phyloP scores from a whole-genome alignment of 2,113 vertebrate species.

The Dipodomys spectabilis region DNA sequence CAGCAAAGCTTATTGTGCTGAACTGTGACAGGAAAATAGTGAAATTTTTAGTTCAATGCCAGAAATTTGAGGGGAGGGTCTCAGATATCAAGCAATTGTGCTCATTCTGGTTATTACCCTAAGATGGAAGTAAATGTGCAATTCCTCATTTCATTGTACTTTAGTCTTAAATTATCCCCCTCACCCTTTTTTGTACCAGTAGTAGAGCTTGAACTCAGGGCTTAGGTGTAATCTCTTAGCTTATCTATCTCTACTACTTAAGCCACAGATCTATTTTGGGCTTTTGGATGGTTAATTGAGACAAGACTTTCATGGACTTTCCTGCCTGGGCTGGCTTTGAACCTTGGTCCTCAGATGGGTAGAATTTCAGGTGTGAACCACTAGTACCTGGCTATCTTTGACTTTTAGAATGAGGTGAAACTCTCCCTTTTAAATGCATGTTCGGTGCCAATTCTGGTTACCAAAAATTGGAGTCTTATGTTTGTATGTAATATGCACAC shows the following conservation, averaged over 20 bases:
- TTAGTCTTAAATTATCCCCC: neutral
- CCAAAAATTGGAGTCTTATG: neutral
- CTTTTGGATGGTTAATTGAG: too few relatives aligned
- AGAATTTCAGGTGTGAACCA: too few relatives aligned
- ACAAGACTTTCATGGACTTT: too few relatives aligned
- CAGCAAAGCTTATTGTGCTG: neutral
- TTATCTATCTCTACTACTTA: too few relatives aligned
- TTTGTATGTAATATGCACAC: neutral
- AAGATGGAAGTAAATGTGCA: constrained; percentile 2
- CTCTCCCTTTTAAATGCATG: neutral
- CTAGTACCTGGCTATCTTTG: too few relatives aligned
- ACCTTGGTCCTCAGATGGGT: too few relatives aligned
- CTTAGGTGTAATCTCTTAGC: too few relatives aligned
- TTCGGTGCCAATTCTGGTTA: constrained; percentile 9
- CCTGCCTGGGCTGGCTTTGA: too few relatives aligned
- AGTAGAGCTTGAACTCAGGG: too few relatives aligned
- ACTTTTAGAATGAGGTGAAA: neutral
- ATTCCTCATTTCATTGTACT: neutral
- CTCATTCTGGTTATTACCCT: neutral
- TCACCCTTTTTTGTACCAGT: too few relatives aligned
- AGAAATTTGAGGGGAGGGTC: neutral
- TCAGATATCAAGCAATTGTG: neutral
- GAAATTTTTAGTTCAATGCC: neutral
- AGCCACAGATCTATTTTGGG: too few relatives aligned
- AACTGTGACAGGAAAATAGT: neutral